A percentile compares a stretch with the other conserved stretches of the same genome.
These are phyloP conservation scores for Tyria jacobaeae DNA, from an alignment of 2,888 invertebrate genomes.

Conservation along the genomic window DNA sequence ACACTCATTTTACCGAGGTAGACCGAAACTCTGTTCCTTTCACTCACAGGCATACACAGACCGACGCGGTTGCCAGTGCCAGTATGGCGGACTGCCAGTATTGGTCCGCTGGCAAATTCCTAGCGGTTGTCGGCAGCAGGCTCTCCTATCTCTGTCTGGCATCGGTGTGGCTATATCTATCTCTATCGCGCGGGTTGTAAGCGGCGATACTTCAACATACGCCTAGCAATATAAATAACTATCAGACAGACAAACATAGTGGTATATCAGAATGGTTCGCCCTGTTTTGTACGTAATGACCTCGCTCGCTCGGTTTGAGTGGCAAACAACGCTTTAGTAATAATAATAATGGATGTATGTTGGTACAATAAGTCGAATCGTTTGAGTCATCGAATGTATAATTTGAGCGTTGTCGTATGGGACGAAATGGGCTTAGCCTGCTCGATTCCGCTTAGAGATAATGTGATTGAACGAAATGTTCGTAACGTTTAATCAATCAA, in stretches of 20 bases:
- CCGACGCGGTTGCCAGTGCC: conserved; percentile 67
- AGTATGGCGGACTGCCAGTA: conserved; percentile 74
- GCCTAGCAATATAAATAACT: conserved; percentile 38
- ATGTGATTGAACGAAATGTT: conserved; percentile 21
- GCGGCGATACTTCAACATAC: conserved; percentile 48
- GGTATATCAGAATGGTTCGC: conserved; percentile 64
- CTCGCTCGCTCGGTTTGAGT: conserved; percentile 62
- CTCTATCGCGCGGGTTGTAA: conserved; percentile 48
- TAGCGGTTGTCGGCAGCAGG: conserved; percentile 60
- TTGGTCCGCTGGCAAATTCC: conserved; percentile 75
- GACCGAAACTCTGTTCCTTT: conserved; percentile 71
- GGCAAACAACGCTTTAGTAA: conserved; percentile 46
- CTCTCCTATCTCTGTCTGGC: conserved; percentile 61
- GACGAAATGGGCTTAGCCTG: conserved; percentile 19
- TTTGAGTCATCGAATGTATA: conserved; percentile 37
- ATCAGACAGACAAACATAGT: conserved; percentile 46
- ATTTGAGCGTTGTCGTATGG: conserved; percentile 31
- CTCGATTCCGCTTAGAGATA: conserved; percentile 11
- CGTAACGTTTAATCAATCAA: conserved; percentile 12
- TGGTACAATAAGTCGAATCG: conserved; percentile 30
- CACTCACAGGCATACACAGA: conserved; percentile 59
- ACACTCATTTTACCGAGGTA: conserved; percentile 44
- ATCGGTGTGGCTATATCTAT: conserved; percentile 31
- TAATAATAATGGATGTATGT: conserved; percentile 59
- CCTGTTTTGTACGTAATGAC: conserved; percentile 62